These are phyloP conservation scores for Dicrostonyx torquatus DNA, from an alignment of 2,797 vertebrate species.

Conservation along the genomic window DNA sequence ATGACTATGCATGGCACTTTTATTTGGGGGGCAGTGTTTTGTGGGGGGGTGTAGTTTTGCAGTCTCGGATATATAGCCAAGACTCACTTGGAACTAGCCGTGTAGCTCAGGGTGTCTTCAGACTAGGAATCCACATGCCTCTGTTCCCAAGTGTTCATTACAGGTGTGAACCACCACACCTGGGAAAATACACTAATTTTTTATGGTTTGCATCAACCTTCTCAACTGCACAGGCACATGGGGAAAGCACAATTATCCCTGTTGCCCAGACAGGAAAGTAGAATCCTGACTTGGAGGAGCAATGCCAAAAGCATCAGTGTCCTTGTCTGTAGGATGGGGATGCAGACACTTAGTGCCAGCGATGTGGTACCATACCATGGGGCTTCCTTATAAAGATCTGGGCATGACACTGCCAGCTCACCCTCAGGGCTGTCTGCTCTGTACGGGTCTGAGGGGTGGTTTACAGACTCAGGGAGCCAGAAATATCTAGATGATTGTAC, in stretches of 20 bases:
- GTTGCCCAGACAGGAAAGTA: not conserved
- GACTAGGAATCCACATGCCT: not conserved
- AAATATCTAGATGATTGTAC: not conserved
- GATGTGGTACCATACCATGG: not conserved
- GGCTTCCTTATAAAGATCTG: not conserved
- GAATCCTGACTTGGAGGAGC: not conserved
- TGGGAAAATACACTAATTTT: not conserved
- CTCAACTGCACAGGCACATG: not conserved
- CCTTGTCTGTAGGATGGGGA: not conserved
- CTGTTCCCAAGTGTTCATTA: not conserved
- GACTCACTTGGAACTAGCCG: not conserved
- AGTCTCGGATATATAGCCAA: not conserved
- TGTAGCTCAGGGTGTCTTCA: not conserved
- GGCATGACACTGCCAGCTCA: not conserved
- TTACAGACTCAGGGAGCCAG: conserved; percentile 38
- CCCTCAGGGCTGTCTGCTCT: not conserved
- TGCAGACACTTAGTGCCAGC: not conserved
- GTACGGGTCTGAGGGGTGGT: not conserved
- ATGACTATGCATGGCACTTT: not conserved
- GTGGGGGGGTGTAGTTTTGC: not conserved
- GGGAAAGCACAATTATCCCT: not conserved
- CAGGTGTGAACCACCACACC: not conserved
- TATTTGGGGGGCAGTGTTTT: not conserved
- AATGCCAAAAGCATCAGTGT: not conserved
- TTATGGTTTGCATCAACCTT: not conserved